Conservation (phyloP, 2,797 vertebrate genomes). For the Adelosebastes latens region DNA sequence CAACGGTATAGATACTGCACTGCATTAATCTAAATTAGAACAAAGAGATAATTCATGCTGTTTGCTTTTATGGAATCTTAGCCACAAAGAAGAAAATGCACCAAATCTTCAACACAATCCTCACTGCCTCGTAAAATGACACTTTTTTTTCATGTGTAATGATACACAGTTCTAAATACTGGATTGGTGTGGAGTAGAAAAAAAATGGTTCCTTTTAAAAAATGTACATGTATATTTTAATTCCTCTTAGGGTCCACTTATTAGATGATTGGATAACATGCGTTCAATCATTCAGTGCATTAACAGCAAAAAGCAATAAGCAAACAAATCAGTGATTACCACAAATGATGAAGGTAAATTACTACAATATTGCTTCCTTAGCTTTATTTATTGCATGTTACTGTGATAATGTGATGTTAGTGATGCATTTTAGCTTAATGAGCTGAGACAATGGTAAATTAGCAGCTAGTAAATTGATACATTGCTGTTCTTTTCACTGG, state of each 20-base stretch:
- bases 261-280: slow-evolving; percentile 37
- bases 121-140: background rate
- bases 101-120: background rate
- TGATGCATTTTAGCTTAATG: slow-evolving; percentile 65
- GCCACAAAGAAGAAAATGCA: background rate
- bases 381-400: slow-evolving; percentile 67
- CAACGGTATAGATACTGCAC: background rate
- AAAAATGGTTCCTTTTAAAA: background rate
- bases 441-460: slow-evolving; percentile 67
- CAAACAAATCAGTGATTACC: slow-evolving; percentile 57
- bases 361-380: slow-evolving; percentile 48
- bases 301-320: slow-evolving; percentile 19
- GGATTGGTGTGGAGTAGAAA: background rate
- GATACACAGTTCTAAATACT: background rate
- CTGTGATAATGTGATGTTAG: slow-evolving; percentile 66
- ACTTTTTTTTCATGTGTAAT: background rate
- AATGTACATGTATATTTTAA: background rate
- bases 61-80: background rate
- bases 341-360: slow-evolving; percentile 55
- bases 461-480: slow-evolving; percentile 66
- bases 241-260: slow-evolving; percentile 7
- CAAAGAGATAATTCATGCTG: background rate
- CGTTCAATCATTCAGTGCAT: slow-evolving; percentile 12
- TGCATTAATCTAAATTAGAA: background rate
- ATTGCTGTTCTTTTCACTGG: slow-evolving; percentile 59